These are phyloP conservation scores for Rhizoglyphus robini DNA, from an alignment of 1,140 invertebrate species.

Conservation along the genomic window DNA sequence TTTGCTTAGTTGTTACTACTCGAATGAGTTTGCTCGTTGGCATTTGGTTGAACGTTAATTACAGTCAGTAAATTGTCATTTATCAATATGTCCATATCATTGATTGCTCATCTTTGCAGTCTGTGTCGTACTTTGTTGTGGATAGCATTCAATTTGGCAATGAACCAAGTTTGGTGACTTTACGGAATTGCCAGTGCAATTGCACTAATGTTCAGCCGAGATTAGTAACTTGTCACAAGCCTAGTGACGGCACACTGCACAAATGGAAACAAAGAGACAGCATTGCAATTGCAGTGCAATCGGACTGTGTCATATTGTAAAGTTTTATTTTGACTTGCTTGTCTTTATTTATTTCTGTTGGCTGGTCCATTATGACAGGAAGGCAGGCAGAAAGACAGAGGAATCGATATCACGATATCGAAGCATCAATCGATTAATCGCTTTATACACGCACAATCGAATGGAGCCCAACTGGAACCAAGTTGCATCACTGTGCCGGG, in stretches of 20 bases:
- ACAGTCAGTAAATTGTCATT: too few relatives aligned
- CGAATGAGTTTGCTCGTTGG: too few relatives aligned
- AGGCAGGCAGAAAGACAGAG: neutral
- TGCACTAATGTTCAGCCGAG: too few relatives aligned
- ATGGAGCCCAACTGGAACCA: constrained; percentile 8
- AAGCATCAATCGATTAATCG: constrained; percentile 15
- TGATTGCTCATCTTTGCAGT: too few relatives aligned
- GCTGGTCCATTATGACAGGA: constrained; percentile 10
- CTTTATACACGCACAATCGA: constrained; percentile 13
- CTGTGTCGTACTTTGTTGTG: too few relatives aligned
- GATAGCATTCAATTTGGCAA: too few relatives aligned
- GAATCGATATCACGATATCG: constrained; percentile 13
- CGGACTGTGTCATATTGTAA: constrained; percentile 13
- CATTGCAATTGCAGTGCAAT: neutral
- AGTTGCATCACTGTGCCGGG: neutral
- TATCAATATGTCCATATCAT: too few relatives aligned
- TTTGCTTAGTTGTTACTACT: too few relatives aligned
- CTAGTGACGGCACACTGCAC: neutral
- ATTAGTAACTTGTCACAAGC: neutral
- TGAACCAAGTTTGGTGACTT: too few relatives aligned
- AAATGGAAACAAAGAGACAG: neutral
- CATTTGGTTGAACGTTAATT: too few relatives aligned
- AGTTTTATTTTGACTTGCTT: constrained; percentile 8
- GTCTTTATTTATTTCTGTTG: neutral
- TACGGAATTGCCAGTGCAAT: too few relatives aligned